Conservation (phyloP, 1,140 invertebrate species). For the Tetranychus cinnabarinus region DNA sequence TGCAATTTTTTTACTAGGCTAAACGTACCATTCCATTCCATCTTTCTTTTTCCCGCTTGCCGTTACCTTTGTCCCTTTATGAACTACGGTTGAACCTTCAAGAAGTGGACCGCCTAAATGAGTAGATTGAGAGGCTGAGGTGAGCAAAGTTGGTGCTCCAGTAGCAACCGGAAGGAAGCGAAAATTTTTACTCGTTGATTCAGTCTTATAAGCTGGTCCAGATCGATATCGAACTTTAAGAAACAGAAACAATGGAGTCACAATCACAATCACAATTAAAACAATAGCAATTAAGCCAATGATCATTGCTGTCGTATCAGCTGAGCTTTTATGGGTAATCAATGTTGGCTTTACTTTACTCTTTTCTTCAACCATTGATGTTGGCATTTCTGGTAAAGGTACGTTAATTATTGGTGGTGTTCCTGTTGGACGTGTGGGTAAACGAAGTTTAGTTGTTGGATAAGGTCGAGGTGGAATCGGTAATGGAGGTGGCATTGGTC, state of each 20-base stretch:
- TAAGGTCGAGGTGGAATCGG: background rate
- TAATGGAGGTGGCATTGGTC: background rate
- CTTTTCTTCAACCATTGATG: background rate
- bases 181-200: slow-evolving; percentile 31
- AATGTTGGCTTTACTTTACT: background rate
- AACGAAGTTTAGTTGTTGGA: background rate
- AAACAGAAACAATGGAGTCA: slow-evolving; percentile 47
- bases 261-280: slow-evolving; percentile 66
- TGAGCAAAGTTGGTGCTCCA: slow-evolving; percentile 6
- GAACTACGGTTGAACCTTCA: background rate
- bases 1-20: too few relatives aligned
- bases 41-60: slow-evolving; percentile 7
- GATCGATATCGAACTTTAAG: slow-evolving; percentile 65
- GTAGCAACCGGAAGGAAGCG: slow-evolving; percentile 16
- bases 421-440: background rate
- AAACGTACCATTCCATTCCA: slow-evolving; percentile 9
- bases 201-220: slow-evolving; percentile 52
- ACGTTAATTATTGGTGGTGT: background rate
- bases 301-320: slow-evolving; percentile 33
- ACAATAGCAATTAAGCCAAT: slow-evolving; percentile 73
- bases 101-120: background rate
- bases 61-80: background rate
- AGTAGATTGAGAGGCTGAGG: background rate
- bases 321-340: background rate
- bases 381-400: background rate